These are phyloP conservation scores for Leptestheria dahalacensis DNA, from an alignment of 1,140 invertebrate species.

Conservation along the genomic window DNA sequence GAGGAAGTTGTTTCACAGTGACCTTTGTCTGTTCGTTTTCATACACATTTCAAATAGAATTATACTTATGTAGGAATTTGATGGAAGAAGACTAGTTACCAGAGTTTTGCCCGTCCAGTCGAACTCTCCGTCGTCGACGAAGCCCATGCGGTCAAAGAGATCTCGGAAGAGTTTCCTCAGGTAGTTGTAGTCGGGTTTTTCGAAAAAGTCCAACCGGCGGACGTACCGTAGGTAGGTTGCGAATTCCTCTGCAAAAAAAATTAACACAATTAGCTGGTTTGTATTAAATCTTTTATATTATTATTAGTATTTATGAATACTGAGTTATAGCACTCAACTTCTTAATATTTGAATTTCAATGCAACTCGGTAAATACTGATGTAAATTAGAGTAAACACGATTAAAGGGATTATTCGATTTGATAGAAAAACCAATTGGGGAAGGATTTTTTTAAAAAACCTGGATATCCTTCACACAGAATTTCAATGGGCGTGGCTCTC, in stretches of 20 bases:
- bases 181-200: slow-evolving; percentile 99
- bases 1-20: no score
- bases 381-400: no score
- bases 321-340: not conserved
- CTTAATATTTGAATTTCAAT: not conserved
- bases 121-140: slow-evolving; percentile 87
- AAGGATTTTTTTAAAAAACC: slow-evolving; percentile 28
- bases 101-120: slow-evolving; percentile 96
- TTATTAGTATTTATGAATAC: not conserved
- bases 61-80: no score
- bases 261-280: slow-evolving; percentile 2
- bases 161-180: slow-evolving; percentile 87
- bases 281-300: slow-evolving; percentile 7
- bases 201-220: slow-evolving; percentile 94
- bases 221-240: slow-evolving; percentile 96
- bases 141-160: slow-evolving; percentile 83
- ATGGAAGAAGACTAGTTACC: slow-evolving; percentile 30
- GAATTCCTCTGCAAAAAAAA: slow-evolving; percentile 56
- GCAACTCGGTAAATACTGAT: not conserved
- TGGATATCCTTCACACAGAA: slow-evolving; percentile 94
- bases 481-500: slow-evolving; percentile 90
- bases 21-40: no score
- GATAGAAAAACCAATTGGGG: no score
- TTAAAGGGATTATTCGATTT: no score
- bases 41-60: no score